phyloP scores from a whole-genome alignment of 2,797 vertebrate species.

The Gallinago nigripennis region DNA sequence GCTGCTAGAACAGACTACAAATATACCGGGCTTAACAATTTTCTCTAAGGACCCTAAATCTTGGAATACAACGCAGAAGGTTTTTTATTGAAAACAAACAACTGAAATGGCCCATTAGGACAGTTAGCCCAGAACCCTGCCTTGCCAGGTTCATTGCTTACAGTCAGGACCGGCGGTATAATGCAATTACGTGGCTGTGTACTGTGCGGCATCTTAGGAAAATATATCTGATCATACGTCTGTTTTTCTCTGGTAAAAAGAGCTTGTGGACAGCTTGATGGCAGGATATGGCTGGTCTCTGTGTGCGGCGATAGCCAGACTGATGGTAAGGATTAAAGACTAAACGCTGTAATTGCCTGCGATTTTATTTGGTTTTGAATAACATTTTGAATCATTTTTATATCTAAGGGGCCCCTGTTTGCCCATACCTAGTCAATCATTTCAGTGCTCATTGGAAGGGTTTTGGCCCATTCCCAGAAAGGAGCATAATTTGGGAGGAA shows the following conservation, averaged over 20 bases:
- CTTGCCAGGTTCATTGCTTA: slow-evolving; percentile 55
- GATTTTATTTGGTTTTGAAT: slow-evolving; percentile 32
- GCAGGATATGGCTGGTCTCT: slow-evolving; percentile 20
- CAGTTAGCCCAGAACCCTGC: slow-evolving; percentile 42
- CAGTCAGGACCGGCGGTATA: slow-evolving; percentile 20
- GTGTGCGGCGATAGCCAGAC: slow-evolving; percentile 40
- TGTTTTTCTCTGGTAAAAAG: slow-evolving; percentile 48
- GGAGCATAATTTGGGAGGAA: neutral
- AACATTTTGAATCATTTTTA: neutral
- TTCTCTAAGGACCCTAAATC: slow-evolving; percentile 41
- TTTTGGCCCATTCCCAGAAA: neutral
- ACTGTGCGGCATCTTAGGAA: neutral
- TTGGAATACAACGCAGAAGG: neutral
- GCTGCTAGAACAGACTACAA: neutral
- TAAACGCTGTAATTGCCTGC: neutral
- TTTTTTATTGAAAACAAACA: slow-evolving; percentile 60
- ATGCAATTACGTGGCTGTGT: slow-evolving; percentile 36
- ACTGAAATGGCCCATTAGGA: slow-evolving; percentile 60
- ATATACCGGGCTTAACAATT: neutral
- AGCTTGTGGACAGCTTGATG: slow-evolving; percentile 69
- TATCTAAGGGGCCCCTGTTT: neutral
- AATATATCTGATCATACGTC: slow-evolving; percentile 43
- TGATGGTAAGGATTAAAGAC: slow-evolving; percentile 37
- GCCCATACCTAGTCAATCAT: neutral
- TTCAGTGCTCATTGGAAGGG: neutral